Evolutionary conservation across 2,113 vertebrate species (phyloP).

Genomic region (Colossoma macropomum): DNA sequence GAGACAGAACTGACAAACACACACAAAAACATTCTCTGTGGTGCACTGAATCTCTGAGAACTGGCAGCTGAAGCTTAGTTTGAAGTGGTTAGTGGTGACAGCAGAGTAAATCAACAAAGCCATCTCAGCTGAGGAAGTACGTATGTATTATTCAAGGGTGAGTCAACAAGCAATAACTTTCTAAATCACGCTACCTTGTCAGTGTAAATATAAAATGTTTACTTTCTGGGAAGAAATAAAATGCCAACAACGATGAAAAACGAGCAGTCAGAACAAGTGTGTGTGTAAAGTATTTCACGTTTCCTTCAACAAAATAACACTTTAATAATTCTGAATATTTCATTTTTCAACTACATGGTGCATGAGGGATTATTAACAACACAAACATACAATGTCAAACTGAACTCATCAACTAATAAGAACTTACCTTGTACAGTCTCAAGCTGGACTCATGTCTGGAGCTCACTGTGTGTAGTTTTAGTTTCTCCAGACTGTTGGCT

Average conservation of each 20-base stretch:
- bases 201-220: conserved; percentile 2
- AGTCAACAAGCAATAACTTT: conserved; percentile 5
- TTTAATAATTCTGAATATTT: too few relatives aligned
- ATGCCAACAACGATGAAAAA: neutral
- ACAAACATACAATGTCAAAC: neutral
- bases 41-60: neutral
- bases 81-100: neutral
- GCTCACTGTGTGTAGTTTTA: conserved; percentile 91
- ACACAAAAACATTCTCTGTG: neutral
- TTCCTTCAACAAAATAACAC: too few relatives aligned
- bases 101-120: neutral
- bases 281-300: neutral
- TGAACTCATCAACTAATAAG: neutral
- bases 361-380: neutral
- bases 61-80: neutral
- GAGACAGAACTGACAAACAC: neutral
- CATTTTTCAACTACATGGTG: neutral
- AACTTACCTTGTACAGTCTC: conserved; percentile 91
- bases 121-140: neutral
- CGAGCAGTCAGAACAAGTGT: neutral
- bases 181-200: neutral
- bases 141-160: neutral
- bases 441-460: conserved; percentile 93
- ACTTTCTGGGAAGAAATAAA: neutral
- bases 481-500: conserved; percentile 95